Conservation (phyloP, 2,113 vertebrate genomes). For the Hepsetus odoe region DNA sequence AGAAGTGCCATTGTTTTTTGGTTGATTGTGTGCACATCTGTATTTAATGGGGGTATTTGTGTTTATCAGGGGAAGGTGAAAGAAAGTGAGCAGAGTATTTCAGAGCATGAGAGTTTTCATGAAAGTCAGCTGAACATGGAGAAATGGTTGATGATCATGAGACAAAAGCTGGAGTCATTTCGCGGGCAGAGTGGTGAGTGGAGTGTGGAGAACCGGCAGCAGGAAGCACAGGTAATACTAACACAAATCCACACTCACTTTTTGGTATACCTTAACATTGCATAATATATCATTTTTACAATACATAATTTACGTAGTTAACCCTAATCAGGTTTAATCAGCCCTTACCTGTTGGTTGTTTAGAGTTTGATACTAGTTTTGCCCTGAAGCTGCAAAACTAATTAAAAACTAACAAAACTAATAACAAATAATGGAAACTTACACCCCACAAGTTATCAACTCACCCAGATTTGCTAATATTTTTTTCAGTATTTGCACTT, state of each 20-base stretch:
- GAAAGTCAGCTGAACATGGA: slow-evolving; percentile 77
- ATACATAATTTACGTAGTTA: too few species aligned
- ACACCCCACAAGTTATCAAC: too few species aligned
- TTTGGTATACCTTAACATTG: not conserved
- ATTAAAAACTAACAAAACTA: too few species aligned
- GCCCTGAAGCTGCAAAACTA: too few species aligned
- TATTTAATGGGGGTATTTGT: not conserved
- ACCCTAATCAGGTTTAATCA: too few species aligned
- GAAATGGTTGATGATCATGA: slow-evolving; percentile 81
- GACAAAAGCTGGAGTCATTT: slow-evolving; percentile 77
- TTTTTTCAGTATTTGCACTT: too few species aligned
- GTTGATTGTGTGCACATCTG: not conserved
- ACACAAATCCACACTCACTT: not conserved
- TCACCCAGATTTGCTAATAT: too few species aligned
- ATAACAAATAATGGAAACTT: too few species aligned
- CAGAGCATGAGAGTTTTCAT: slow-evolving; percentile 80
- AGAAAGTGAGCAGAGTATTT: slow-evolving; percentile 68
- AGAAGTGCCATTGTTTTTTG: not conserved
- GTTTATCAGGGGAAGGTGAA: slow-evolving; percentile 62
- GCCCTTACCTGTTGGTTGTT: too few species aligned
- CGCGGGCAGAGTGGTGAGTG: slow-evolving; percentile 60
- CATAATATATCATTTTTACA: too few species aligned
- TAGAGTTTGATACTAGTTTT: too few species aligned
- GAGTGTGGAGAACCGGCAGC: slow-evolving; percentile 63
- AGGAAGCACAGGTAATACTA: slow-evolving; percentile 80